Percentiles rank a stretch among this genome's conserved stretches.
Evolutionary conservation across 2,888 invertebrate species (phyloP).

Genomic region (Holacanthella duospinosa): DNA sequence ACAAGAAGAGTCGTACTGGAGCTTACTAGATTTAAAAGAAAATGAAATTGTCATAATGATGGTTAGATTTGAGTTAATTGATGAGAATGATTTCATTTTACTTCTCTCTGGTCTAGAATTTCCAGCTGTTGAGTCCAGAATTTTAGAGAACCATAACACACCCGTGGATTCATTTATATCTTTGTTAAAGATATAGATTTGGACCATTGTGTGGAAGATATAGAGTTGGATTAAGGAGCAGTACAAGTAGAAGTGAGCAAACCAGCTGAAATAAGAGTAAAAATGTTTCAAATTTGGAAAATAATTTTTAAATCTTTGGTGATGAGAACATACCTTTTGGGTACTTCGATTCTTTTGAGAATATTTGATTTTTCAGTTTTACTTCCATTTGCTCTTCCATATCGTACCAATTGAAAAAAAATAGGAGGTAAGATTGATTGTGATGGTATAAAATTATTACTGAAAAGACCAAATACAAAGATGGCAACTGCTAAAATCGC

Average conservation of each 20-base stretch:
- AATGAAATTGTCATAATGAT: neutral
- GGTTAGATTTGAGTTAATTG: no score
- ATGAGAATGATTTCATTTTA: no score
- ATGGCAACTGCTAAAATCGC: constrained; percentile 6
- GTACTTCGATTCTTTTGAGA: constrained; percentile 40
- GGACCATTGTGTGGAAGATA: constrained; percentile 46
- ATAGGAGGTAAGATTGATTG: neutral
- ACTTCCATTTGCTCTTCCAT: constrained; percentile 40
- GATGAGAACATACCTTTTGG: constrained; percentile 59
- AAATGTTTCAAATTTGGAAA: constrained; percentile 2
- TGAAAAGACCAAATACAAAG: constrained; percentile 10
- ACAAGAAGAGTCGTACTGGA: constrained; percentile 52
- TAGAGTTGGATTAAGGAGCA: constrained; percentile 51
- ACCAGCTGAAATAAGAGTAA: constrained; percentile 48
- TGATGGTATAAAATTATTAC: neutral
- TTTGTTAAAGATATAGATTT: constrained; percentile 44
- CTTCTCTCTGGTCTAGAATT: neutral
- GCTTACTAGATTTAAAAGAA: constrained; percentile 46
- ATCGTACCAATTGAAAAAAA: neutral
- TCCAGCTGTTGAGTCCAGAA: constrained; percentile 12
- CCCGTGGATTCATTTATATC: neutral
- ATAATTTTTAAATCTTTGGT: neutral
- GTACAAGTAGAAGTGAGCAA: constrained; percentile 67
- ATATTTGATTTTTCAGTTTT: neutral
- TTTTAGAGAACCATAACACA: neutral